Evolutionary conservation across 1,140 invertebrate species (phyloP), one percentile per base, ranked within the genome.

Genomic region (Sycobia sp.): DNA sequence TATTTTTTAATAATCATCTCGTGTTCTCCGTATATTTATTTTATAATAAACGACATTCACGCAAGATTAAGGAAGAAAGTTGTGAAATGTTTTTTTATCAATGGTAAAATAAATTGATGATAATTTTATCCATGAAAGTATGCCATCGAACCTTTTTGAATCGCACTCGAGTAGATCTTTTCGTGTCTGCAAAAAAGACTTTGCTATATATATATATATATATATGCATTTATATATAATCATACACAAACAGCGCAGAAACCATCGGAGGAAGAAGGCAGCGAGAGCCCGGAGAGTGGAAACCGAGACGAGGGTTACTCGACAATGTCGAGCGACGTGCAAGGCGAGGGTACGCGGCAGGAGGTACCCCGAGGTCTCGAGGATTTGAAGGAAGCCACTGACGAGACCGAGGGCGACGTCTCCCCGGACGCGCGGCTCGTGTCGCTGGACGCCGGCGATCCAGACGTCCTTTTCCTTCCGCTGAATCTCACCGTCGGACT

Each of bases 291-390:
- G 0, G 88, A 89, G 68, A 89, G 86, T 69, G 90, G 90, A 11
- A 91, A 90, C 65, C 86, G 90, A 67, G 92, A 93, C 79, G 92
- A 94, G 78, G 92, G 91, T 1, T 94, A 94, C 75, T 93, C 91
- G 27, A 93, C 92, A 4, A 94, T 94, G 91, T 93, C 91, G 1
- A 92, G 90, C 70, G 91, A 94, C 73, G 90, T 93, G 3, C 90
- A 93, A 73, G 87, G 87, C 1, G 89, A 91, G 67, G 85, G 84
- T 0, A 84, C 83, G 8, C 76, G 85, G 20, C 84, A 84, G 49
- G 84, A 84, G 39, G 83, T 85, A 53, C 84, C 84, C 50, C 75
- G 87, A 58, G 87, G 86, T 5, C 76, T 90, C 4, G 88, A 89
- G 55, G 88, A 90, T 72, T 81, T 90, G 7, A 89, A 90, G 75